Evolutionary conservation across 2,888 invertebrate genomes (phyloP), one percentile per base, ranked within the genome.

Genomic region (Spilarctia lutea): DNA sequence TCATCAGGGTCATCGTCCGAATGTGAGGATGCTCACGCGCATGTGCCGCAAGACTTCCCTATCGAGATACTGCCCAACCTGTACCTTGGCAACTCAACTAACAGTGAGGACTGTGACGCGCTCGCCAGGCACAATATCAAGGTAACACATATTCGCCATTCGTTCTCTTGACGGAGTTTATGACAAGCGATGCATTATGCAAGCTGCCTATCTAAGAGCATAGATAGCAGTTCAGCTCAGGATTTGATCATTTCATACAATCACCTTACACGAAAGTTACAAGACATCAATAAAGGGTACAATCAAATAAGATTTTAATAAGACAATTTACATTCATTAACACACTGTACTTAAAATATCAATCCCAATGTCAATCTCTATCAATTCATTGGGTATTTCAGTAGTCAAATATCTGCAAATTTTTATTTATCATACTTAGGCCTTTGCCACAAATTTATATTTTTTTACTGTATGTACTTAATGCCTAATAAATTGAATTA

Each of bases 11-110:
- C 97, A 82, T 97, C 97, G 75, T 97, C 97, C 48, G 97, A 97
- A 90, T 97, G 97, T 88, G 97, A 97, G 91, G 97, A 97, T 86
- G 94, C 96, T 73, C 96, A 96, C 88, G 83, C 91, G 42, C 96
- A 96, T 87, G 94, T 92, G 87, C 96, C 97, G 86, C 97, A 97
- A 89, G 98, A 98, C 87, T 99, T 99, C 93, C 99, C 99, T 72
- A 98, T 99, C 71, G 98, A 99, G 96, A 99, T 99, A 90, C 97
- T 99, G 89, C 98, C 99, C 74, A 98, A 98, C 92, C 96, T 99
- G 78, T 99, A 98, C 96, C 97, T 99, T 80, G 99, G 99, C 84
- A 99, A 99, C 95, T 99, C 99, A 75, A 97, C 98, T 88, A 99
- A 99, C 94, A 99, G 99, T 89, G 98, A 97, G 92, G 99, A 99